phyloP scores from a whole-genome alignment of 1,140 invertebrate genomes.

The Telenomus remus region DNA sequence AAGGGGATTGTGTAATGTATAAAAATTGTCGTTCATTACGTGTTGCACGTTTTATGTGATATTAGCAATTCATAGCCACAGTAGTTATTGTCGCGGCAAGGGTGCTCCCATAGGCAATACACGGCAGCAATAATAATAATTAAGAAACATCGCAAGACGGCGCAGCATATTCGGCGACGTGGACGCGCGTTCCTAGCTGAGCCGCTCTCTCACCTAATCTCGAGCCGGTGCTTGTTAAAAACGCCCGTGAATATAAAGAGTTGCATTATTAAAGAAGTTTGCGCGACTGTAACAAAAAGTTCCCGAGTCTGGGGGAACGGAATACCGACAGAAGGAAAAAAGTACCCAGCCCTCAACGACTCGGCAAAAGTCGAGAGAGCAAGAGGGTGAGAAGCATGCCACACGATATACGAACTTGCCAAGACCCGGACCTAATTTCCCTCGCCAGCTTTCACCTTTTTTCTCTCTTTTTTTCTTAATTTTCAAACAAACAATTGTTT shows the following conservation, averaged over 20 bases:
- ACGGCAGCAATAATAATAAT: conserved; percentile 75
- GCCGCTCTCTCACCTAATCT: conserved; percentile 68
- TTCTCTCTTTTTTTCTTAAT: conserved; percentile 7
- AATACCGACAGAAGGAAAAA: conserved; percentile 56
- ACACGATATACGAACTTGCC: conserved; percentile 37
- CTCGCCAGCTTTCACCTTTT: conserved; percentile 16
- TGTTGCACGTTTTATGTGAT: conserved; percentile 60
- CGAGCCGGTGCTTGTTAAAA: conserved; percentile 73
- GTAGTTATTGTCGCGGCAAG: conserved; percentile 68
- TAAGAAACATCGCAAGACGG: conserved; percentile 74
- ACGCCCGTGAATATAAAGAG: conserved; percentile 75
- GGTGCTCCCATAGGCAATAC: conserved; percentile 65
- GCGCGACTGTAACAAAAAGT: conserved; percentile 74
- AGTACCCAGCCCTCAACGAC: conserved; percentile 54
- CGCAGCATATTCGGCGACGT: conserved; percentile 66
- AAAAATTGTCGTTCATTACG: conserved; percentile 30
- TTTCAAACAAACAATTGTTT: conserved; percentile 11
- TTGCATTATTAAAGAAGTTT: conserved; percentile 77
- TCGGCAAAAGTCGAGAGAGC: conserved; percentile 48
- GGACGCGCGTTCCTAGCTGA: conserved; percentile 55
- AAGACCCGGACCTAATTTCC: conserved; percentile 54
- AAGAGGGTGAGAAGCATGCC: conserved; percentile 49
- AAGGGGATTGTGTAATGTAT: background rate
- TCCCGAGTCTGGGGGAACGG: conserved; percentile 59
- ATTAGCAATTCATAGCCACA: conserved; percentile 73